Percentiles rank a stretch among this genome's conserved stretches.
These are phyloP conservation scores for Protonibea diacanthus DNA, from an alignment of 2,797 vertebrate genomes.

Conservation along the genomic window DNA sequence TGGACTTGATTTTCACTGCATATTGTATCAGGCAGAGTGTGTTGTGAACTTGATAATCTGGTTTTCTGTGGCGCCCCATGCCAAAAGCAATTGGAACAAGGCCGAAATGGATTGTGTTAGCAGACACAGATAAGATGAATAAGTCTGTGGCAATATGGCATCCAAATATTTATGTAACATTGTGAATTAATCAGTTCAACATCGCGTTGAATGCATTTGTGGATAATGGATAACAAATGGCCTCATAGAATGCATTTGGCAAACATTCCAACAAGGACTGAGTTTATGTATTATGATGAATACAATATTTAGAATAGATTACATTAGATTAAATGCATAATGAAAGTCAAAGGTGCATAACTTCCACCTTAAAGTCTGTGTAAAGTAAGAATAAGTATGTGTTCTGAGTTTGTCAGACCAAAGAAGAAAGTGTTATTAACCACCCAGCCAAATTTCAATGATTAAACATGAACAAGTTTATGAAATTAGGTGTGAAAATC, in stretches of 20 bases:
- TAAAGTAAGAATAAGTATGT: no score
- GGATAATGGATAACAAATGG: constrained; percentile 17
- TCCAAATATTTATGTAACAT: constrained; percentile 62
- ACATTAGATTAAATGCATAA: background rate
- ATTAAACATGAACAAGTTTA: no score
- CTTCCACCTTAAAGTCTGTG: background rate
- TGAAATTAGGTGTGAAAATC: no score
- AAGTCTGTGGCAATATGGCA: constrained; percentile 49
- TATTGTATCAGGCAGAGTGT: constrained; percentile 61
- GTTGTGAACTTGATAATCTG: constrained; percentile 68
- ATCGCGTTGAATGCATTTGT: constrained; percentile 28
- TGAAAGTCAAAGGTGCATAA: constrained; percentile 6
- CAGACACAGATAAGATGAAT: constrained; percentile 64
- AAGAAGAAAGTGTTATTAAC: no score
- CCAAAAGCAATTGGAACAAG: constrained; percentile 57
- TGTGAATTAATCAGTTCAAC: constrained; percentile 50
- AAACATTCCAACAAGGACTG: constrained; percentile 13
- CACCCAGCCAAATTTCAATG: no score
- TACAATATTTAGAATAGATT: background rate
- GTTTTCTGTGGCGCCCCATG: constrained; percentile 39
- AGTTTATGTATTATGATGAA: background rate
- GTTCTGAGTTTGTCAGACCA: no score
- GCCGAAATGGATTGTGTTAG: constrained; percentile 60
- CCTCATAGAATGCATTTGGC: background rate
- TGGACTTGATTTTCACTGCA: constrained; percentile 69